Percentiles rank a stretch among this genome's conserved stretches.
These are phyloP conservation scores for Heliconius ethilla DNA, from an alignment of 2,888 invertebrate genomes.

Conservation along the genomic window DNA sequence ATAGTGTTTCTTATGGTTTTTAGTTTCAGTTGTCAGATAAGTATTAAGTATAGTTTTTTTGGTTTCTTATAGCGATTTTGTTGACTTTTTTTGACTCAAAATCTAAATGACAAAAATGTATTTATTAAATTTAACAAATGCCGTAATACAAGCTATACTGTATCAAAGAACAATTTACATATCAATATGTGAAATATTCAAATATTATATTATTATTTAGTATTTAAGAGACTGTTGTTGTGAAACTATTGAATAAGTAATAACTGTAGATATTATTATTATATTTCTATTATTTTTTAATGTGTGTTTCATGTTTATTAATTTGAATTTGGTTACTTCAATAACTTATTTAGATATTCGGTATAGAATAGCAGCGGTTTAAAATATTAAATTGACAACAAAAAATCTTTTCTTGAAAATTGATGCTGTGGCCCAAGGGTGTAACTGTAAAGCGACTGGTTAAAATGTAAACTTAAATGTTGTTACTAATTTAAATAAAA, in stretches of 20 bases:
- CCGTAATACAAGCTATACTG: neutral
- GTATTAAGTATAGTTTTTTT: neutral
- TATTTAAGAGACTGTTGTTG: constrained; percentile 40
- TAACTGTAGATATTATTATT: constrained; percentile 38
- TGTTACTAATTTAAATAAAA: neutral
- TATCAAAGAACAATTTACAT: constrained; percentile 1
- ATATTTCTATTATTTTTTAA: constrained; percentile 30
- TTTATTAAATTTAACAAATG: neutral
- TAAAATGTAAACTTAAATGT: too few relatives aligned
- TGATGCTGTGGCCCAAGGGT: too few relatives aligned
- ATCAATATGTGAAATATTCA: neutral
- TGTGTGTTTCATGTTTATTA: constrained; percentile 18
- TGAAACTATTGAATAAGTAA: constrained; percentile 34
- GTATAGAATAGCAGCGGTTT: neutral
- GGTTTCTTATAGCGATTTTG: too few relatives aligned
- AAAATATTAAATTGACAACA: neutral
- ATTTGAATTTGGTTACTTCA: neutral
- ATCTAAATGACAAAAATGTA: neutral
- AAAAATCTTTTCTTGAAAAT: too few relatives aligned
- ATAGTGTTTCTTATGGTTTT: constrained; percentile 21
- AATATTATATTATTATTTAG: constrained; percentile 35
- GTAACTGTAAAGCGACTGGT: too few relatives aligned
- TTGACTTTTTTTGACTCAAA: too few relatives aligned
- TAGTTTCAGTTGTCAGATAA: constrained; percentile 6
- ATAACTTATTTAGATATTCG: neutral